Evolutionary conservation across 2,113 vertebrate genomes (phyloP).

Genomic region (Origma solitaria): DNA sequence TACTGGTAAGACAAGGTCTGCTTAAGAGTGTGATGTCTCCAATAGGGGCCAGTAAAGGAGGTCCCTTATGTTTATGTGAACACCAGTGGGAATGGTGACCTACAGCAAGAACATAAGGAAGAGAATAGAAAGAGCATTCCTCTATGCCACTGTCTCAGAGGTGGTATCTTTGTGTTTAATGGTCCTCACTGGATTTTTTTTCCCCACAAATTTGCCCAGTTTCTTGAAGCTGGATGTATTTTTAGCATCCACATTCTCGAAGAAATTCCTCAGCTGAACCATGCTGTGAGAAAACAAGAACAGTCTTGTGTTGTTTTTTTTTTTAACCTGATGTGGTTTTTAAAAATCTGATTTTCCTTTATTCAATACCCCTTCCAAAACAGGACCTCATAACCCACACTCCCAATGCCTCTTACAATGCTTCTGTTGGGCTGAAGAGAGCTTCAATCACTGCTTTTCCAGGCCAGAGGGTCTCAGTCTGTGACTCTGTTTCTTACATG

Average conservation of each 20-base stretch:
- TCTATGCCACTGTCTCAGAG: background rate
- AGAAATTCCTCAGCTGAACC: background rate
- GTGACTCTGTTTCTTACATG: background rate
- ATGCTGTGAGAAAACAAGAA: background rate
- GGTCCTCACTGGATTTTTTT: background rate
- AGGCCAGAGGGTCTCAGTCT: background rate
- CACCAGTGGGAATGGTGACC: background rate
- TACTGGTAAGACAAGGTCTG: background rate
- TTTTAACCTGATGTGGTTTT: background rate
- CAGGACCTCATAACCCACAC: background rate
- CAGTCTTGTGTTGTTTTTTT: background rate
- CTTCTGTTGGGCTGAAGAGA: background rate
- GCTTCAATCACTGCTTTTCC: background rate
- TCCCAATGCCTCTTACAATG: fast-evolving
- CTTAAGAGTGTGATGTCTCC: background rate
- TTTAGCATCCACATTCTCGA: background rate
- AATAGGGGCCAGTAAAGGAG: background rate
- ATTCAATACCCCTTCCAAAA: background rate
- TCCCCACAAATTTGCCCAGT: background rate
- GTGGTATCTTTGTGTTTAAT: background rate
- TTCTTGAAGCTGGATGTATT: background rate
- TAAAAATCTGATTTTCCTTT: background rate
- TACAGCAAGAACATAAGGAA: background rate
- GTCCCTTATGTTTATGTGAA: background rate
- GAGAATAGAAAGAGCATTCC: background rate